Base-by-base conservation (phyloP, 1,140 invertebrate genomes). In the Conus ventricosus region DNA sequence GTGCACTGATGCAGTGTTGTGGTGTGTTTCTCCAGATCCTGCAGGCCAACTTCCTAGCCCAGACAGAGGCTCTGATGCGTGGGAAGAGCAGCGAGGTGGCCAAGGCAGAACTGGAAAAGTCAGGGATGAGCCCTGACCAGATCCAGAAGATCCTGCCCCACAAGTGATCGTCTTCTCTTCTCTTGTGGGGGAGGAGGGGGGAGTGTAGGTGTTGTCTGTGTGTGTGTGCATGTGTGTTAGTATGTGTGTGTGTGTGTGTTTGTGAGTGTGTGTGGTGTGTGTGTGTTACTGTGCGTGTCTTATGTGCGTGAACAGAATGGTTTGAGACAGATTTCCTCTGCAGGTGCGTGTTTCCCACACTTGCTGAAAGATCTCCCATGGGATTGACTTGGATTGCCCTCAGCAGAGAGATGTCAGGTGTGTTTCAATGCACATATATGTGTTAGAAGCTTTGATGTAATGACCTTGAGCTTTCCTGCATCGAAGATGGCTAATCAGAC, bases 21-120 rank as follows among this genome's bases (percentile, higher is more conserved):
- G 5, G 8, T 71, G 67, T 23, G 67, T 23, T 15, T n/a, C 75
- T 92, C 93, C 97, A 98, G 96, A 98, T 99, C 94, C 96, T 99
- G 81, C 95, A 99, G 76, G 97, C 99, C 0, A 99, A 99, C 95
- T 99, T 99, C 96, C 96, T 99, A 81, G 99, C 99, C 6, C 99
- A 99, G 96, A 99, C 99, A 11, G 99, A 99, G 89, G 95, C 95
- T 78, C 88, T 95, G 87, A 95, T 95, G 95, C 96, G 95, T 25
- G 96, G 96, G 54, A 95, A 95, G 89, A 93, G 93, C n/a, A 23
- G 11, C 78, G 92, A 92, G 13, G 93, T 93, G 87, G 95, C 93
- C 11, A 87, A 90, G 81, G 88, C 85, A 23, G 95, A 95, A 88
- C 92, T 96, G 76, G 88, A 92, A 83, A 90, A 91, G 20, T 89